Evolutionary conservation across 2,113 vertebrate species (phyloP), one percentile per base, ranked within the genome.

Genomic region (Phylloscopus trochiloides): DNA sequence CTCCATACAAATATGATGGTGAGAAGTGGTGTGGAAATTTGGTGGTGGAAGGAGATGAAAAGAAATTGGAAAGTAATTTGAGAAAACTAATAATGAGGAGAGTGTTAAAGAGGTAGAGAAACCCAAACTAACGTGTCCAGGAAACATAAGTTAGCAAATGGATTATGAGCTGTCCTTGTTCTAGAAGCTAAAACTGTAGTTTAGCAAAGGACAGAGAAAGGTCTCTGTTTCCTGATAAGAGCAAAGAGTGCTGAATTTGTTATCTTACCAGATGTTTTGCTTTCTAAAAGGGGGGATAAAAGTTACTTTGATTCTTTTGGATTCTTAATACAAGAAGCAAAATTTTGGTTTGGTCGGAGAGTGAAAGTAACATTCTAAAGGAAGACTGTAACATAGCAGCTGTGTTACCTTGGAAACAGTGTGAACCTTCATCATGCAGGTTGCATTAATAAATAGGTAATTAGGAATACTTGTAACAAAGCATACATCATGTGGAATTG

Each of bases 391-490:
- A 67, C 3, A 6, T 19, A 50, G 55, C 48, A 91, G 84, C 66
- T 91, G 43, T 84, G 84, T 91, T 93, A 91, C 90, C 77, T 5
- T 78, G 81, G 88, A 78, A 95, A 81, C 92, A 84, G 38, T 26
- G 21, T 51, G 66, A 93, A 50, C 48, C 43, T 59, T 94, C 57
- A 81, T 87, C 65, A 55, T 78, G 65, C 70, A 84, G 83, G 85
- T 90, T 84, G 52, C 70, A 70, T 78, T 94, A 90, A 94, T 75
- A 94, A 93, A 85, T 13, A 72, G 29, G 31, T 85, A 81, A 96
- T 93, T 91, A 89, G 45, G 43, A 87, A 78, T 55, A 78, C 59
- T 63, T 67, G 34, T 67, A 78, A 67, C 55, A 84, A 91, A 63
- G 61, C 59, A 84, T 45, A 67, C 13, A 71, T 63, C 48, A 29